Percentiles rank a stretch among this genome's conserved stretches.
phyloP scores from a whole-genome alignment of 2,797 vertebrate genomes.

The Cossypha niveicapilla region DNA sequence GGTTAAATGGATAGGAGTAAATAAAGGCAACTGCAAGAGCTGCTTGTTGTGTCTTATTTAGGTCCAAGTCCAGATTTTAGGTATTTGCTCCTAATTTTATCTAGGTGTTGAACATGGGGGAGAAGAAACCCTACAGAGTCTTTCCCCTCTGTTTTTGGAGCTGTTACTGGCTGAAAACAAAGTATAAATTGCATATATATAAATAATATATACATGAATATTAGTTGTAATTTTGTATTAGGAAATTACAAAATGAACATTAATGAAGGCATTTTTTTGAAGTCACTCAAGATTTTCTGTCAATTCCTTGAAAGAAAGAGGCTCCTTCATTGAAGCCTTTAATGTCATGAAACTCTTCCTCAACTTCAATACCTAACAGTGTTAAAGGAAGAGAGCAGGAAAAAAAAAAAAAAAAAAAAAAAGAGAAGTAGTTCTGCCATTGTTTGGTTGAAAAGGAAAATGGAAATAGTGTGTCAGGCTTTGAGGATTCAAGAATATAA shows the following conservation, averaged over 20 bases:
- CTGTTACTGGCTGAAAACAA: neutral
- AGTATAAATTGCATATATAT: neutral
- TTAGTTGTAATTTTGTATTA: neutral
- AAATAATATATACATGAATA: too few relatives aligned
- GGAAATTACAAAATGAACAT: neutral
- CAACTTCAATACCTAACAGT: neutral
- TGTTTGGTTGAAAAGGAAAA: neutral
- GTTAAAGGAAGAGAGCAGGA: neutral
- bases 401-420: neutral
- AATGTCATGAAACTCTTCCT: neutral
- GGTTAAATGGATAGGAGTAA: neutral
- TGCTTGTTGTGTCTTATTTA: neutral
- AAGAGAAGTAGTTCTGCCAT: neutral
- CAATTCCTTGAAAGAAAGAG: neutral
- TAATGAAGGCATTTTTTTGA: neutral
- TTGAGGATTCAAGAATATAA: neutral
- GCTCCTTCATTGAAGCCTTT: neutral
- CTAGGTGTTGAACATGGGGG: neutral
- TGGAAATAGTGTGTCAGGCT: neutral
- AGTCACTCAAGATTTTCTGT: neutral
- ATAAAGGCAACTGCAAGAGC: neutral
- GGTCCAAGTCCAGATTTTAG: neutral
- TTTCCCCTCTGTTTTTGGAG: neutral
- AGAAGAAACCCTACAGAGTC: neutral
- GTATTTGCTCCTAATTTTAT: neutral